phyloP scores from a whole-genome alignment of 2,888 invertebrate species.

The Sipha maydis region DNA sequence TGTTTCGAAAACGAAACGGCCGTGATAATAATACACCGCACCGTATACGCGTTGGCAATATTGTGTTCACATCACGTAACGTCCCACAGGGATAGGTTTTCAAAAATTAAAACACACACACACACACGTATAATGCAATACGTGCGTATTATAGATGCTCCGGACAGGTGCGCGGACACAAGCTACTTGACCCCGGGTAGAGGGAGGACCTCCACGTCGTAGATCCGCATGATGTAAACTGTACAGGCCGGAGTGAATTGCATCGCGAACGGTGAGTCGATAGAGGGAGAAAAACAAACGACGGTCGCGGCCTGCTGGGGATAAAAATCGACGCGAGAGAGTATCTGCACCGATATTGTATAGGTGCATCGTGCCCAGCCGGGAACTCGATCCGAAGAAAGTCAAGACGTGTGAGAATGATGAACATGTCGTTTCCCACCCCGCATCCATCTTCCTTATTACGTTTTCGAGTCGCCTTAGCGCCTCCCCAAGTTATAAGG shows the following conservation, averaged over 20 bases:
- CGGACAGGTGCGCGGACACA: constrained; percentile 12
- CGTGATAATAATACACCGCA: background rate
- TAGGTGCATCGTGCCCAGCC: background rate
- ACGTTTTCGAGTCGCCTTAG: background rate
- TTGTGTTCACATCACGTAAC: background rate
- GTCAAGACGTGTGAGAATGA: constrained; percentile 20
- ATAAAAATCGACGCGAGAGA: background rate
- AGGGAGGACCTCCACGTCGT: too few relatives aligned
- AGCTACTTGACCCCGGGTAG: background rate
- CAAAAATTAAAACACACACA: background rate
- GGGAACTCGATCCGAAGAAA: constrained; percentile 25
- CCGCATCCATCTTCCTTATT: background rate
- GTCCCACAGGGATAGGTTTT: constrained; percentile 50
- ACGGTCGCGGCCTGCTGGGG: background rate
- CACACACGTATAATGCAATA: too few relatives aligned
- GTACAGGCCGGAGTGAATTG: too few relatives aligned
- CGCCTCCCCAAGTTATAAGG: background rate
- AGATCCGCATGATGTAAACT: too few relatives aligned
- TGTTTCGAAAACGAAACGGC: constrained; percentile 1
- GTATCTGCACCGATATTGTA: background rate
- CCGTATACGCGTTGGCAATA: background rate
- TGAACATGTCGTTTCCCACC: background rate
- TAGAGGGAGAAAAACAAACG: too few relatives aligned
- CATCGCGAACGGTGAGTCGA: background rate
- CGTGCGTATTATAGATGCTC: background rate